Conservation (phyloP, 2,888 invertebrate species). For the Cerastis leucographa region DNA sequence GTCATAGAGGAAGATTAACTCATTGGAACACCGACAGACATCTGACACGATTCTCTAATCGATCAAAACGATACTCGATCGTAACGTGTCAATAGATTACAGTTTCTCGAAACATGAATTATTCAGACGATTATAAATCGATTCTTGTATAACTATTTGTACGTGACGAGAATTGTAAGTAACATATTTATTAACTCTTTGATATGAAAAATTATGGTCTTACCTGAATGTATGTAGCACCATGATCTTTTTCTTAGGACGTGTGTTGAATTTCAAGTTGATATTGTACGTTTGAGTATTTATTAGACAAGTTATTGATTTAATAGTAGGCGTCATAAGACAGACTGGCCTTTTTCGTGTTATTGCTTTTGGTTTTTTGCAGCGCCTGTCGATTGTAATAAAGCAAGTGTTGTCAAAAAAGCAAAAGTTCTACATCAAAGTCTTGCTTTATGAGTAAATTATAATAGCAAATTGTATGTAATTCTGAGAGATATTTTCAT, state of each 20-base stretch:
- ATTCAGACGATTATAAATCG: conserved; percentile 68
- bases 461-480: background rate
- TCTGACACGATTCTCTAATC: conserved; percentile 30
- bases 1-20: conserved; percentile 28
- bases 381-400: conserved; percentile 9
- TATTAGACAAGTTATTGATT: conserved; percentile 11
- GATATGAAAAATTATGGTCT: conserved; percentile 42
- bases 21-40: conserved; percentile 39
- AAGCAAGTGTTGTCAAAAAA: background rate
- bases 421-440: background rate
- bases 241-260: conserved; percentile 34
- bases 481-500: background rate
- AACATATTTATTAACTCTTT: conserved; percentile 39
- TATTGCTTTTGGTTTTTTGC: fast-evolving
- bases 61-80: conserved; percentile 49
- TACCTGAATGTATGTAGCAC: conserved; percentile 19
- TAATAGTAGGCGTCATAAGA: background rate
- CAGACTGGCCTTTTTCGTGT: too few species aligned
- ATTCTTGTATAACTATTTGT: conserved; percentile 58
- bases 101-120: conserved; percentile 53
- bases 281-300: background rate
- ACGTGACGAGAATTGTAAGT: conserved; percentile 57
- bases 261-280: conserved; percentile 33
- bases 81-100: conserved; percentile 55
- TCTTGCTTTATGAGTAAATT: background rate